Conservation (phyloP, 1,140 invertebrate genomes). For the Anadara kagoshimensis region DNA sequence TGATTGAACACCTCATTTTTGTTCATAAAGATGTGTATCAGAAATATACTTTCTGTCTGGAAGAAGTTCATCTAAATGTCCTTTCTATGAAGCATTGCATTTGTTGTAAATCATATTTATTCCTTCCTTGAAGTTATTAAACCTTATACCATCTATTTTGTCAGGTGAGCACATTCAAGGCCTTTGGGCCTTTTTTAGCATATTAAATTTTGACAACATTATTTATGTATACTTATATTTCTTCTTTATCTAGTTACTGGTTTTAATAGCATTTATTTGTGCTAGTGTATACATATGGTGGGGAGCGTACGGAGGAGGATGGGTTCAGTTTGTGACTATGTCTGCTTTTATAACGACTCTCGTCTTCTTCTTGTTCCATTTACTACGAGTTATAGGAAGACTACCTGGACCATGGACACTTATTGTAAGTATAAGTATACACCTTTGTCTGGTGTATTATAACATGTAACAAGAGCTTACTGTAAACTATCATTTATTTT, state of each 20-base stretch:
- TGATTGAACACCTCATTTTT: too few relatives aligned
- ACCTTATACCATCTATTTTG: too few relatives aligned
- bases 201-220: too few relatives aligned
- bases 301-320: constrained; percentile 71
- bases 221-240: constrained; percentile 1
- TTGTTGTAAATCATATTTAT: too few relatives aligned
- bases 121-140: too few relatives aligned
- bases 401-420: constrained; percentile 88
- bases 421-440: constrained; percentile 80
- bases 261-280: constrained; percentile 89
- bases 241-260: constrained; percentile 81
- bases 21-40: too few relatives aligned
- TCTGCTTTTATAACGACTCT: constrained; percentile 89
- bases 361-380: constrained; percentile 85
- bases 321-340: constrained; percentile 89
- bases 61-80: too few relatives aligned
- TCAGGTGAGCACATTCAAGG: too few relatives aligned
- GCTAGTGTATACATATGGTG: constrained; percentile 78
- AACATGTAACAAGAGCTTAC: neutral
- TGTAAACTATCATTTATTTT: neutral
- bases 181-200: too few relatives aligned
- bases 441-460: neutral
- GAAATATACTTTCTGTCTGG: too few relatives aligned
- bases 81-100: too few relatives aligned
- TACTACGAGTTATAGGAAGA: constrained; percentile 89